Percentiles rank a stretch among this genome's conserved stretches.
phyloP scores from a whole-genome alignment of 2,113 vertebrate genomes.

The Vireo altiloquus region DNA sequence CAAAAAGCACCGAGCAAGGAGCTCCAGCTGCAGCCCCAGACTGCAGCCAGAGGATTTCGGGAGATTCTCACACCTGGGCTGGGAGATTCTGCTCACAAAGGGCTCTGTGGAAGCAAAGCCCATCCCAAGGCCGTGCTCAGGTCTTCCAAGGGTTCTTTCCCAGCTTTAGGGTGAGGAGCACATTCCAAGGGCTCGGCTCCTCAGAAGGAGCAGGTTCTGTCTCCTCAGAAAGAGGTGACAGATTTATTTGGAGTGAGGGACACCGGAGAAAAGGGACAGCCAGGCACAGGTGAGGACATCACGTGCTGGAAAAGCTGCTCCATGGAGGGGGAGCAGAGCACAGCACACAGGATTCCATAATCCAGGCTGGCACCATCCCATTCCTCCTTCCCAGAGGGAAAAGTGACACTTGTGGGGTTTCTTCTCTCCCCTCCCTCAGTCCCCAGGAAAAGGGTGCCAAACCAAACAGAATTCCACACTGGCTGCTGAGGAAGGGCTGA shows the following conservation, averaged over 20 bases:
- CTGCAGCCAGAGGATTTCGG: background rate
- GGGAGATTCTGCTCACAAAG: background rate
- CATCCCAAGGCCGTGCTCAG: background rate
- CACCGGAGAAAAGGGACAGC: background rate
- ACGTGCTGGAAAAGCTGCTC: background rate
- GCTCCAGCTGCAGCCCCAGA: background rate
- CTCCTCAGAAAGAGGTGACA: background rate
- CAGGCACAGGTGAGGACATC: background rate
- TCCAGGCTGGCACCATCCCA: background rate
- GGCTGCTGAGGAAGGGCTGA: background rate
- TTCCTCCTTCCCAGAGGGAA: background rate
- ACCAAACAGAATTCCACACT: rapidly evolving
- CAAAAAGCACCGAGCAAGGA: background rate
- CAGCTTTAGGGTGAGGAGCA: background rate
- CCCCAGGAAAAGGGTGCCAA: background rate
- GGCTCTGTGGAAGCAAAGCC: background rate
- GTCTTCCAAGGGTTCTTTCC: background rate
- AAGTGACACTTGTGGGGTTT: background rate
- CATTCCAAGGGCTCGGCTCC: background rate
- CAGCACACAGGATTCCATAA: background rate
- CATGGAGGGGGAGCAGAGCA: background rate
- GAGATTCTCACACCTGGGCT: background rate
- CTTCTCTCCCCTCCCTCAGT: background rate
- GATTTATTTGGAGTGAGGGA: background rate
- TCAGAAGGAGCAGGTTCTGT: background rate